Evolutionary conservation across 2,797 vertebrate genomes (phyloP), one percentile per base, ranked within the genome.

Genomic region (Pogoniulus pusillus): DNA sequence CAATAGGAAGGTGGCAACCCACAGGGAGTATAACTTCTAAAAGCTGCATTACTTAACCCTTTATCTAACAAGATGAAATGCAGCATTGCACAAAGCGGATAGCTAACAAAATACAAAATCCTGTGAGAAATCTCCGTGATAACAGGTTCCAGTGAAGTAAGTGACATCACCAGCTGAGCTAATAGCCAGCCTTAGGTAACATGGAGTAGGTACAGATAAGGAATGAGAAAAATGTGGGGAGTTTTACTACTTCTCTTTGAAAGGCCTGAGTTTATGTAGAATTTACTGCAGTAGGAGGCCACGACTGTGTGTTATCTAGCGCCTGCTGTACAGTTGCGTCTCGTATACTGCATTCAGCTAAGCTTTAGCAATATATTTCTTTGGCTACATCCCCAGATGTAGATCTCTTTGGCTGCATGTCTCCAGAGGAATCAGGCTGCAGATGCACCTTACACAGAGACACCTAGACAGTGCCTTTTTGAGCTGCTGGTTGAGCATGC

Each of bases 121-220:
- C 72, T 81, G 53, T 24, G 82, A 93, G 83, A 77, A 95, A 90
- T 84, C 78, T 92, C 70, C 63, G 15, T 85, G 91, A 93, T 89
- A 94, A 91, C 91, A 91, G 82, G 72, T 93, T 95, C 84, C 92
- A 95, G 90, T 91, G 80, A 92, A 91, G 90, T 93, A 85, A 93
- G 92, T 93, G 90, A 94, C 93, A 95, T 94, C 88, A 94, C 84
- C 86, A 91, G 85, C 93, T 95, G 93, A 92, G 88, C 95, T 96
- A 93, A 96, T 92, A 94, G 89, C 10, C 65, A 95, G 85, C 89
- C 95, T 91, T 77, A 80, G 88, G 87, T 94, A 86, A 96, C 94
- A 93, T 63, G 70, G 93, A 91, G 86, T 69, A 60, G 59, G 85
- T 65, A 80, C 77, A 87, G 87, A 93, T 91, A 94, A 94, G 79